phyloP scores from a whole-genome alignment of 2,113 vertebrate genomes.

The Orthochromis malagaraziensis region DNA sequence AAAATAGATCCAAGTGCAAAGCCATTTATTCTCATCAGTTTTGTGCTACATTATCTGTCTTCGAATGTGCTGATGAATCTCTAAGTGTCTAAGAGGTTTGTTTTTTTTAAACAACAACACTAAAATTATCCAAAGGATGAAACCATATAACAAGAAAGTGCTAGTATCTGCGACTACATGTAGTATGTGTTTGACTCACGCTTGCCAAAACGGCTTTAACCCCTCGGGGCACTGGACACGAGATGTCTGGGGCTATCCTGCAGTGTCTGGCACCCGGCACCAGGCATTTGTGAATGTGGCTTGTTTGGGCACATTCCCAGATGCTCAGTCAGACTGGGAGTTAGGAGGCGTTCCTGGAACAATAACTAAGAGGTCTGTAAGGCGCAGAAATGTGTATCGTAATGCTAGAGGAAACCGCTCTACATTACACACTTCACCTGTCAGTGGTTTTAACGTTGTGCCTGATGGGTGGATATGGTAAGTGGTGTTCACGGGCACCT shows the following conservation, averaged over 20 bases:
- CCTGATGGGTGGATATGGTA: not conserved
- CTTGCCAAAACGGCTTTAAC: not conserved
- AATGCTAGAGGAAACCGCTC: not conserved
- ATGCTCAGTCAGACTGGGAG: not conserved
- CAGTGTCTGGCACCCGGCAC: not conserved
- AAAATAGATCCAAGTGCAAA: slow-evolving; percentile 19
- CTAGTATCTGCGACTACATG: not conserved
- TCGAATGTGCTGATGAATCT: not conserved
- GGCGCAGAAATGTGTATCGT: not conserved
- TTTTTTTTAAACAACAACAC: not conserved
- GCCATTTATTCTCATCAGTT: slow-evolving; percentile 1
- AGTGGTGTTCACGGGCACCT: not conserved
- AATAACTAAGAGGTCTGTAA: not conserved
- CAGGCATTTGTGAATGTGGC: not conserved
- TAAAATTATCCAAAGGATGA: not conserved
- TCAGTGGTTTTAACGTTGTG: not conserved
- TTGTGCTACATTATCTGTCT: not conserved
- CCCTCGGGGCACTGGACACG: not conserved
- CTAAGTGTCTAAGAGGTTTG: not conserved
- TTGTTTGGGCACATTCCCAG: not conserved
- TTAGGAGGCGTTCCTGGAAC: not conserved
- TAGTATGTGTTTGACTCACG: not conserved
- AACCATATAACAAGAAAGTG: not conserved
- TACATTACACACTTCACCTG: not conserved
- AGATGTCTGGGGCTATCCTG: not conserved